Evolutionary conservation across 2,888 invertebrate genomes (phyloP).

Genomic region (Chrysolina oricalcia): DNA sequence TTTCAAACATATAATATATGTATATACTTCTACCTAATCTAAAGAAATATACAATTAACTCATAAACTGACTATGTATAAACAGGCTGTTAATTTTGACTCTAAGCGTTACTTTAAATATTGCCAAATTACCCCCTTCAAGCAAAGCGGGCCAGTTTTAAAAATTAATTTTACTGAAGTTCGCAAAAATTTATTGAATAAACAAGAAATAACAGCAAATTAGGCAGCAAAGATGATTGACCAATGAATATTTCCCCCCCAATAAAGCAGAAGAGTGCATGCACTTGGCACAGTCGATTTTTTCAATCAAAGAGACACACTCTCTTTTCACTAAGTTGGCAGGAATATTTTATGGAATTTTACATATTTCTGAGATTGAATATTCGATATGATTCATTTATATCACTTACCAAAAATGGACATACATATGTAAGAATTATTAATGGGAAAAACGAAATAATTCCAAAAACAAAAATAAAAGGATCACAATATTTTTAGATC

Average conservation of each 20-base stretch:
- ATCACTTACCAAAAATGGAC: not conserved
- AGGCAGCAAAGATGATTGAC: slow-evolving; percentile 23
- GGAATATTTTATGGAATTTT: not conserved
- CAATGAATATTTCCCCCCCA: slow-evolving; percentile 3
- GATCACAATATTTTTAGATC: not conserved
- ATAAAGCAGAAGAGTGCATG: slow-evolving; percentile 7
- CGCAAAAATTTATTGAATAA: slow-evolving; percentile 3
- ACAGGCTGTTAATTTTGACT: slow-evolving; percentile 36
- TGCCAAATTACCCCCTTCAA: slow-evolving; percentile 27
- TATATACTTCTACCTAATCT: slow-evolving; percentile 3
- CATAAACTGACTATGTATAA: slow-evolving; percentile 5
- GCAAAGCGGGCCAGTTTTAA: slow-evolving; percentile 15
- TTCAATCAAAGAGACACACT: not conserved
- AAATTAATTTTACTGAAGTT: slow-evolving; percentile 18
- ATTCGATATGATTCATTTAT: not conserved
- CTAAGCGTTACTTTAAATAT: slow-evolving; percentile 25
- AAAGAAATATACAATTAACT: not conserved
- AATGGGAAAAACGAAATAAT: not conserved
- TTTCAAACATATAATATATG: not conserved
- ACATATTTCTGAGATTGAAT: not conserved
- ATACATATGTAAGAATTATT: not conserved
- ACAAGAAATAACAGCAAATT: slow-evolving; percentile 22
- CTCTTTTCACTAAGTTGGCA: not conserved
- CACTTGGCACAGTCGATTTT: slow-evolving; percentile 3
- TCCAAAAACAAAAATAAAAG: not conserved